Evolutionary conservation across 2,888 invertebrate species (phyloP).

Genomic region (Meteorus colon): DNA sequence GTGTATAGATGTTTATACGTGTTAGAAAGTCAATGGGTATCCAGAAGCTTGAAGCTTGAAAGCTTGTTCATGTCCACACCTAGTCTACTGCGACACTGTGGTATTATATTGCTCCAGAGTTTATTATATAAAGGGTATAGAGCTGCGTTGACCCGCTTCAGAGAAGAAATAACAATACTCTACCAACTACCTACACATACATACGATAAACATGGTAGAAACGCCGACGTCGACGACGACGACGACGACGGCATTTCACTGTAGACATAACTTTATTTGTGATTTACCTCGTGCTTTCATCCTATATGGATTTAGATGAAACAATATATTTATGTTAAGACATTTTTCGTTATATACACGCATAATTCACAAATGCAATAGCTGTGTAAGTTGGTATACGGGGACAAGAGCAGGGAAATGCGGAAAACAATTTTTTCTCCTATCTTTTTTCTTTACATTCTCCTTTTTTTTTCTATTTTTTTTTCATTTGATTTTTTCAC

Average conservation of each 20-base stretch:
- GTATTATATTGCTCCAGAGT: conserved; percentile 42
- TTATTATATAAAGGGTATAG: conserved; percentile 37
- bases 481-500: background rate
- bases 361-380: background rate
- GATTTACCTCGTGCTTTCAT: background rate
- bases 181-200: background rate
- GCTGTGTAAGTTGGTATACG: background rate
- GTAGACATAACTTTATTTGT: background rate
- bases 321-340: background rate
- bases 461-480: background rate
- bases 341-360: background rate
- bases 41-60: conserved; percentile 65
- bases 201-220: background rate
- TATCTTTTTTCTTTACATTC: background rate
- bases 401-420: background rate
- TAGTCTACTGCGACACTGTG: conserved; percentile 38
- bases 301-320: background rate
- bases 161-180: background rate
- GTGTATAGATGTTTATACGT: background rate
- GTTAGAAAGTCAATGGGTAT: background rate
- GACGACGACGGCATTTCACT: background rate
- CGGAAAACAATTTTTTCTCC: background rate
- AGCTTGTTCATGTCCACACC: conserved; percentile 64
- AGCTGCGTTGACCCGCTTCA: background rate
- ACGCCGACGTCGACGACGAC: background rate